Evolutionary conservation across 1,140 invertebrate species (phyloP).

Genomic region (Chelonus insularis): DNA sequence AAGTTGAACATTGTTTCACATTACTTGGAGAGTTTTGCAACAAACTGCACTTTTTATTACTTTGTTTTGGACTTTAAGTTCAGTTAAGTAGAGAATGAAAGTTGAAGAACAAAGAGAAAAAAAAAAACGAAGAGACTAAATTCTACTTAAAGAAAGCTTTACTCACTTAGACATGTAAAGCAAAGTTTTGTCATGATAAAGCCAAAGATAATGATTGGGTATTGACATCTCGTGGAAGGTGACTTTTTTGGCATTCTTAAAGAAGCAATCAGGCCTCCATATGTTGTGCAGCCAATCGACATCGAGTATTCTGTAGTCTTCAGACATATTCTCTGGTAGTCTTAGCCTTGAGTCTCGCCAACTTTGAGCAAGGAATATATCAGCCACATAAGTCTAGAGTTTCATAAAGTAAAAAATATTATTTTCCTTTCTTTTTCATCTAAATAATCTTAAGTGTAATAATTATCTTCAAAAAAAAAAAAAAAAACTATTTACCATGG

Average conservation of each 20-base stretch:
- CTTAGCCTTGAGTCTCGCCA: conserved; percentile 86
- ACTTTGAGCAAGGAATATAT: conserved; percentile 89
- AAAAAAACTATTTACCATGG: conserved; percentile 69
- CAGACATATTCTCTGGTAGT: conserved; percentile 88
- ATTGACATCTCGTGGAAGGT: conserved; percentile 94
- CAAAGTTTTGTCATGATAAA: conserved; percentile 87
- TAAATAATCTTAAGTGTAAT: background rate
- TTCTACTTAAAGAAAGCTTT: background rate
- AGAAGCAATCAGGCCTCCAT: conserved; percentile 90
- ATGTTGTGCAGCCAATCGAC: conserved; percentile 89
- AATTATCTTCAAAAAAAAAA: conserved; percentile 9
- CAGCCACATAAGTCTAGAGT: conserved; percentile 86
- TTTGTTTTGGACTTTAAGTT: background rate
- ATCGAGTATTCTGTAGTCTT: conserved; percentile 86
- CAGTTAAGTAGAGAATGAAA: background rate
- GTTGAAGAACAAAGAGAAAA: background rate
- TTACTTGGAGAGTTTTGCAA: background rate
- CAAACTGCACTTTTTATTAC: background rate
- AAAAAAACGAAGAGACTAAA: background rate
- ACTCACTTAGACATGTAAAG: conserved; percentile 89
- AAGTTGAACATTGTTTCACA: background rate
- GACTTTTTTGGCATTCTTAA: conserved; percentile 91
- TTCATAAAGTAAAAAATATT: conserved; percentile 31
- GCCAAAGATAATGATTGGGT: conserved; percentile 90
- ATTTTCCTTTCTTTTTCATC: background rate